phyloP scores from a whole-genome alignment of 2,113 vertebrate species.

The Phocoena phocoena region DNA sequence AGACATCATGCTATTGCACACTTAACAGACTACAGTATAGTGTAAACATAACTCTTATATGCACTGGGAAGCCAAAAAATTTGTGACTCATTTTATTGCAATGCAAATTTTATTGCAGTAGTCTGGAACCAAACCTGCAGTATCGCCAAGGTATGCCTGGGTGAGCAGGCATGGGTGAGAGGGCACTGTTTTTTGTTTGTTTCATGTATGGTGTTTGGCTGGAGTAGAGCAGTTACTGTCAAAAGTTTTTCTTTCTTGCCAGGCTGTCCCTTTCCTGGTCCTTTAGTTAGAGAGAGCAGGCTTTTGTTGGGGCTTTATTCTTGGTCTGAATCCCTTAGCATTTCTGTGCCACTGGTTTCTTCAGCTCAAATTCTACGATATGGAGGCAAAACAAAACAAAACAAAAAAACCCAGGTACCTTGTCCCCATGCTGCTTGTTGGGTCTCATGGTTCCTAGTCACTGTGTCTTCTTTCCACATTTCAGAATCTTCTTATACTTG shows the following conservation, averaged over 20 bases:
- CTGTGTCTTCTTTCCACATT: background rate
- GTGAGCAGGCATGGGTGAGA: background rate
- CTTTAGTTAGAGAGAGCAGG: background rate
- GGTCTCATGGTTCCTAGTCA: background rate
- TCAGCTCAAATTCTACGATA: background rate
- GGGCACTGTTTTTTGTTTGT: background rate
- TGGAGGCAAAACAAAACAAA: background rate
- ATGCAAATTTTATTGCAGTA: too few relatives aligned
- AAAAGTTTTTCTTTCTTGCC: background rate
- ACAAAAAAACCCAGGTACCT: background rate
- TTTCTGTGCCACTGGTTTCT: background rate
- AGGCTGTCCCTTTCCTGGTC: background rate
- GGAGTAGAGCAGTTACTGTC: background rate
- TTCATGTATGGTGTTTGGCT: background rate
- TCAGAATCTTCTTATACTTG: background rate
- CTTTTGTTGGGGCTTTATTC: background rate
- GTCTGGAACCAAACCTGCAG: too few relatives aligned
- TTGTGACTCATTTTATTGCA: too few relatives aligned
- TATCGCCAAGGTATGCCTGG: too few relatives aligned
- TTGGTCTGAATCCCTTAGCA: background rate
- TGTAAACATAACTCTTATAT: too few relatives aligned
- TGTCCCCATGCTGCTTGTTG: background rate
- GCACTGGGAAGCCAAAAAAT: too few relatives aligned
- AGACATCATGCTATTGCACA: too few relatives aligned
- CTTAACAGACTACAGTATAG: too few relatives aligned